Base-by-base conservation (phyloP, 1,140 invertebrate species). In the Teleopsis dalmanni region DNA sequence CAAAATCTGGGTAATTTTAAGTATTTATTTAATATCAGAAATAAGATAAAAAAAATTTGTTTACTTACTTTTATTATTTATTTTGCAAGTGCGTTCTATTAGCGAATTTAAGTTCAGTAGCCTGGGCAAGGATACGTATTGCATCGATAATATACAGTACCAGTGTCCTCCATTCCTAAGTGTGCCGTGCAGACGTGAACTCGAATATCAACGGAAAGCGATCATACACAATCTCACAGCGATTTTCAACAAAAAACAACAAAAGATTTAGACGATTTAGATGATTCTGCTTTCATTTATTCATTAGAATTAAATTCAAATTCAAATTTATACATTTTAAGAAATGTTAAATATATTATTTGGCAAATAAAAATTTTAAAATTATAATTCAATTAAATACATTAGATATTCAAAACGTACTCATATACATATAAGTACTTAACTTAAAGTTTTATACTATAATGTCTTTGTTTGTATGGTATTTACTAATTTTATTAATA, bases 121-220 rank as follows among this genome's bases (percentile, higher is more conserved):
- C 10, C 48, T 55, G 0, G 65, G 71, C 26, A 33, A 66, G 5
- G 74, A 78, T 43, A 79, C 81, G 1, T 68, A 70, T 22, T 78
- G 78, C 54, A 63, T 66, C 26, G 82, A 85, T 68, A 73, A 65
- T 7, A 73, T 84, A 16, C 57, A 73, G 19, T 84, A 81, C 57
- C 75, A 84, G 58, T 84, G 82, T 53, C 81, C 82, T 2, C 65
- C 75, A 9, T 48, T 78, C 0, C 64, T 84, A 31, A 75, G 75
- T 9, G 45, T 21, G 2, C 68, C 80, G 44, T 85, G 83, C 49
- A 58, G 70, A 16, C 73, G 71, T 25, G 81, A 84, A 70, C 73
- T 83, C 11, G 71, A 75, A 42, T 78, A 72, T 57, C 81, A 83
- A 62, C 70, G 81, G 35, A 62, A 74, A 52, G 75, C 77, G 35